Evolutionary conservation across 2,113 vertebrate genomes (phyloP).

Genomic region (Gallinago undulata): DNA sequence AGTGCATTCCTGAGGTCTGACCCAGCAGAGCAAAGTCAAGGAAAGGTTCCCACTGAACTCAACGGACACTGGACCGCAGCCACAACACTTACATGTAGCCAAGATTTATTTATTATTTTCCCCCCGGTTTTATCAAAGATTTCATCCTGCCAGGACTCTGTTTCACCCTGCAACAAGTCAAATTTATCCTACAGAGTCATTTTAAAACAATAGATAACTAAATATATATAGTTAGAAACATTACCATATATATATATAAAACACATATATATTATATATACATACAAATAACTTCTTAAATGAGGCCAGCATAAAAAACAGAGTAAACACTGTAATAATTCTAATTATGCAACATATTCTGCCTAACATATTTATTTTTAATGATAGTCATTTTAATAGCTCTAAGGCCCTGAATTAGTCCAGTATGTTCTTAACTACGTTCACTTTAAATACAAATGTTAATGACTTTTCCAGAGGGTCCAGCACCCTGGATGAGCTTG

Average conservation of each 20-base stretch:
- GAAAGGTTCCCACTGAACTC: conserved; percentile 18
- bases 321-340: conserved; percentile 28
- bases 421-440: conserved; percentile 49
- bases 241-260: neutral
- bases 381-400: conserved; percentile 58
- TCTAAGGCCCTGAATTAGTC: conserved; percentile 62
- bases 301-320: neutral
- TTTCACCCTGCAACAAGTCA: conserved; percentile 18
- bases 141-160: neutral
- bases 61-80: neutral
- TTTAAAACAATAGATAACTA: conserved; percentile 6
- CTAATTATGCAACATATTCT: conserved; percentile 48
- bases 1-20: conserved; percentile 42
- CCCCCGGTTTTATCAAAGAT: neutral
- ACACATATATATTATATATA: neutral
- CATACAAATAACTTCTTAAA: neutral
- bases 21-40: neutral
- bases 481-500: neutral
- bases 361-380: conserved; percentile 60
- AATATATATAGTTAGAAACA: neutral
- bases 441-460: conserved; percentile 58
- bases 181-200: neutral
- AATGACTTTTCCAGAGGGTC: conserved; percentile 63
- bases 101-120: neutral
- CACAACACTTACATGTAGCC: neutral